Base-by-base conservation (phyloP, 2,888 invertebrate genomes). In the Oegoconia quadripuncta region DNA sequence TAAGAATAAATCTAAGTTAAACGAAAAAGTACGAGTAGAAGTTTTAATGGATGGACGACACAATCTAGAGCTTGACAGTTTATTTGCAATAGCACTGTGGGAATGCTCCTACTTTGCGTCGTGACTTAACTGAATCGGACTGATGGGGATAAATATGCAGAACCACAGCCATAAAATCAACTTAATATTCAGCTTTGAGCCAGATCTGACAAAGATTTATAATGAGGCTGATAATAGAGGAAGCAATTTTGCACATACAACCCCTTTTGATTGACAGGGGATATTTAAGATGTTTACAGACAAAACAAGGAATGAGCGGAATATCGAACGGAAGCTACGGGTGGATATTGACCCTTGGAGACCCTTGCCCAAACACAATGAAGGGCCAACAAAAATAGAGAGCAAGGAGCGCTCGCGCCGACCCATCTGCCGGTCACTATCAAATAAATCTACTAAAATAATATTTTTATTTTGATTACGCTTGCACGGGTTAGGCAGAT, bases 401-500 rank as follows among this genome's bases (percentile, higher is more conserved):
- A 68, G 70, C 48, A 52, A 55, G 58, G 64, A 69, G 52, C 68
- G 64, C 61, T n/a, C n/a, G 53, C 69, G 67, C 73, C 74, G 60
- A 66, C 68, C 73, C 86, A 87, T 87, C 86, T 87, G 86, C 82
- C 74, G 72, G 59, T 60, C 73, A 75, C 79, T 83, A 86, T 87
- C 86, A 65, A 78, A 86, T 83, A 84, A 86, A 87, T 87, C 84
- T 83, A 83, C 78, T 74, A 74, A 82, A 84, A 84, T 86, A 78
- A 81, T 86, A 86, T 86, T 87, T 84, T 87, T 83, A 84, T 87
- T 84, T 83, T 84, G 82, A 84, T 83, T 84, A 79, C 75, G 78
- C 65, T 53, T 69, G 74, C 76, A 65, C 74, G 78, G 74, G 77
- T 81, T 78, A 74, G 75, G 78, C 86, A 87, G 86, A 83, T 87